These are phyloP conservation scores for Cynaeus angustus DNA, from an alignment of 2,888 invertebrate species.

Conservation along the genomic window DNA sequence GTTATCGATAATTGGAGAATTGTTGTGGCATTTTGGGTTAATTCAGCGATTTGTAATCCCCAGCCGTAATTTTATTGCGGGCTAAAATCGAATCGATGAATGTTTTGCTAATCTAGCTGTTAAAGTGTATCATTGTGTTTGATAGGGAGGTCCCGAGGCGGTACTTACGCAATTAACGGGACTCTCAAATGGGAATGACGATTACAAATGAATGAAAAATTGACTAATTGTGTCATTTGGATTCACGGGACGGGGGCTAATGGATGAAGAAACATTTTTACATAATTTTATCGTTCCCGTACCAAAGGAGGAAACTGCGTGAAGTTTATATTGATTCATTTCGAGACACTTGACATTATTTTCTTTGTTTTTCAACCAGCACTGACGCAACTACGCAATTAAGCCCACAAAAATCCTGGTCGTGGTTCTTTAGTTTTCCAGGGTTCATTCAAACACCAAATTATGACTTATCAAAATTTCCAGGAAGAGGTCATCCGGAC, in stretches of 20 bases:
- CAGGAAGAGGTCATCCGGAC: too few relatives aligned
- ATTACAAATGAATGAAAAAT: background rate
- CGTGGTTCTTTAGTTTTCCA: too few relatives aligned
- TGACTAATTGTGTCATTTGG: background rate
- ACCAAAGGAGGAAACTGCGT: slow-evolving; percentile 7
- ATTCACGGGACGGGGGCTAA: background rate
- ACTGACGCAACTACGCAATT: too few relatives aligned
- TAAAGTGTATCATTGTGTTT: slow-evolving; percentile 12
- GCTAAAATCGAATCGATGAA: slow-evolving; percentile 22
- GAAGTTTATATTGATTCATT: too few relatives aligned
- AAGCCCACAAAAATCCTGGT: too few relatives aligned
- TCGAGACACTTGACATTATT: too few relatives aligned
- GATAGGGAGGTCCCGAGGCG: slow-evolving; percentile 1
- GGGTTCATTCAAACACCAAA: too few relatives aligned
- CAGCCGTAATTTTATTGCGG: slow-evolving; percentile 31
- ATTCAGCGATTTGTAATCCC: slow-evolving; percentile 40
- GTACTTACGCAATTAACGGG: background rate
- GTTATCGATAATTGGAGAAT: slow-evolving; percentile 35
- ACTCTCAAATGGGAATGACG: background rate
- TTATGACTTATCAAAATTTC: too few relatives aligned
- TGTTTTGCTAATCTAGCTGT: slow-evolving; percentile 17
- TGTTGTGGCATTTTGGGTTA: slow-evolving; percentile 36
- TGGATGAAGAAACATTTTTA: background rate
- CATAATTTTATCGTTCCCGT: background rate
- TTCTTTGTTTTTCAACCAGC: too few relatives aligned